Percentiles rank a stretch among this genome's conserved stretches.
These are phyloP conservation scores for Thunnus thynnus DNA, from an alignment of 2,113 vertebrate species.

Conservation along the genomic window DNA sequence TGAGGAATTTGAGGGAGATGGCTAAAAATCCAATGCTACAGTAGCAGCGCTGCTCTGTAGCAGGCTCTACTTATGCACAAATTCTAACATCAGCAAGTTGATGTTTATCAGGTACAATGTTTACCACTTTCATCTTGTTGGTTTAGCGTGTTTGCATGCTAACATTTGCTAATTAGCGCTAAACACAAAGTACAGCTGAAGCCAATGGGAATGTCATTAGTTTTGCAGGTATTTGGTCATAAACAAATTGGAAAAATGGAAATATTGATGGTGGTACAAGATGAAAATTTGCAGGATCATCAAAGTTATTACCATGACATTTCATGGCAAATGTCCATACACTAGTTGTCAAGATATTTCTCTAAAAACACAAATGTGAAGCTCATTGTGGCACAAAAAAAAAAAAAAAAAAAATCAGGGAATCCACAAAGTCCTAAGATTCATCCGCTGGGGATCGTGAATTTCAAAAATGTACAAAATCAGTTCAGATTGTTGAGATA, in stretches of 20 bases:
- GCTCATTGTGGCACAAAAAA: background rate
- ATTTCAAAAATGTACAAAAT: background rate
- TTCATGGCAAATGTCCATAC: background rate
- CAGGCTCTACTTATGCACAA: background rate
- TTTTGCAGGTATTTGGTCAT: background rate
- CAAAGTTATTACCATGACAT: background rate
- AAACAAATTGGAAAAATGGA: background rate
- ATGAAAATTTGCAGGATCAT: background rate
- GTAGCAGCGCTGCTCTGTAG: background rate
- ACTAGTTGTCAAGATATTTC: background rate
- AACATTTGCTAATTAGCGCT: conserved; percentile 2
- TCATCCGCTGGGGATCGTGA: background rate
- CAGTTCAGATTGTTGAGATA: background rate
- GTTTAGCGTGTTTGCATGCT: background rate
- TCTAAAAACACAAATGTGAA: background rate
- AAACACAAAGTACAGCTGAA: background rate
- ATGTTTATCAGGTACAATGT: background rate
- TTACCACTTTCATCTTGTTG: background rate
- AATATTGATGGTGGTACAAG: background rate
- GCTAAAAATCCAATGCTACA: background rate
- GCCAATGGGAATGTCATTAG: background rate
- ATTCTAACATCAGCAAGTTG: background rate
- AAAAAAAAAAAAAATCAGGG: background rate
- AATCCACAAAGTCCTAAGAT: background rate
- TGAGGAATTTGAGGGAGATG: no score